phyloP scores from a whole-genome alignment of 2,797 vertebrate species.

The Myotis myotis region DNA sequence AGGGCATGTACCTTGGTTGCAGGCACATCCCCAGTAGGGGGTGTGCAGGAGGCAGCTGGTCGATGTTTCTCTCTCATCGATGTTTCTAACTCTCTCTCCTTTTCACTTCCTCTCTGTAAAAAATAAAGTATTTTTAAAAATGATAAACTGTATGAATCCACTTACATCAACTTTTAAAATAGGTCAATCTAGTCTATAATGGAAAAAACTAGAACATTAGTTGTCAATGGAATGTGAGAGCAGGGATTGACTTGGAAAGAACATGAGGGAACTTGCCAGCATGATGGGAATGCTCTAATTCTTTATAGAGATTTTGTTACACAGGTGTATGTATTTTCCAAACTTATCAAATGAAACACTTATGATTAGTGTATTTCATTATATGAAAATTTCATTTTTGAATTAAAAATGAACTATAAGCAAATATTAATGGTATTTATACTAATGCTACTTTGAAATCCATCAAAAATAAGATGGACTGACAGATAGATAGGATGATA shows the following conservation, averaged over 20 bases:
- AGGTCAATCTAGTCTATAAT: not conserved
- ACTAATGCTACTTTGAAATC: not conserved
- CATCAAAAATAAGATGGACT: not conserved
- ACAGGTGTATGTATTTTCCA: not conserved
- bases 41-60: no score
- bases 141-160: not conserved
- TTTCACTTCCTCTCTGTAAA: no score
- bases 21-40: no score
- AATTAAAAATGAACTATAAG: conserved; percentile 17
- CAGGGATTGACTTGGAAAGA: not conserved
- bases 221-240: not conserved
- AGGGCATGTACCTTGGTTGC: no score
- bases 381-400: not conserved
- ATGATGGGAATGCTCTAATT: not conserved
- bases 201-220: not conserved
- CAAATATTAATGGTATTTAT: conserved; percentile 31
- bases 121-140: not conserved
- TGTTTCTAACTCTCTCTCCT: no score
- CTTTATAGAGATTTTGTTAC: not conserved
- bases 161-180: not conserved
- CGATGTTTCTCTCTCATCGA: no score
- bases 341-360: not conserved
- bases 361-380: conserved; percentile 2
- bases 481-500: not conserved
- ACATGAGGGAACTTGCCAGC: not conserved